A percentile compares a stretch with the other conserved stretches of the same genome.
Conservation (phyloP, 2,113 vertebrate species). For the Calidris pygmaea region DNA sequence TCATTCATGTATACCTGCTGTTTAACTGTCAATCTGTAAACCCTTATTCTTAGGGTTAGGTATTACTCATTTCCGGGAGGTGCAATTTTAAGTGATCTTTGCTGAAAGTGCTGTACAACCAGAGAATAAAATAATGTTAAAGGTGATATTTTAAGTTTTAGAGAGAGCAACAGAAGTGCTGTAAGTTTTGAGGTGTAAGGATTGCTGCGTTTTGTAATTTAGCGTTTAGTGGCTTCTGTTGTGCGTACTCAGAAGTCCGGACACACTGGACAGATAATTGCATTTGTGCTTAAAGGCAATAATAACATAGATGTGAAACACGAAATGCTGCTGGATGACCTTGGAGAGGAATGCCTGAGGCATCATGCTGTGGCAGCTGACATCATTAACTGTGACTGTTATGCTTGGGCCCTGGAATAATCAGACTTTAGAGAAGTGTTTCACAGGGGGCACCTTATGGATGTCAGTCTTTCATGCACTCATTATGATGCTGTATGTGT, state of each 20-base stretch:
- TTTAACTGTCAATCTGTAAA: background rate
- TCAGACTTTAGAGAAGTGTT: conserved; percentile 61
- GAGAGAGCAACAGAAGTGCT: background rate
- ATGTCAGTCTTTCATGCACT: conserved; percentile 63
- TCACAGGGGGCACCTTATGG: conserved; percentile 63
- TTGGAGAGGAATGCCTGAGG: conserved; percentile 73
- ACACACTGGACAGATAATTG: conserved; percentile 71
- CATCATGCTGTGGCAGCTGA: conserved; percentile 57
- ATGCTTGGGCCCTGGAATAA: conserved; percentile 55
- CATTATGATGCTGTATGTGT: conserved; percentile 71
- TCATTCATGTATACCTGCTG: background rate
- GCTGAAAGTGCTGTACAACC: background rate
- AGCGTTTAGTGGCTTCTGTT: conserved; percentile 21
- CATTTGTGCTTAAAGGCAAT: conserved; percentile 70
- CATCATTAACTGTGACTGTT: conserved; percentile 57
- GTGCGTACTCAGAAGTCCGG: conserved; percentile 46
- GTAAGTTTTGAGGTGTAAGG: background rate
- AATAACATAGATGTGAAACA: conserved; percentile 70
- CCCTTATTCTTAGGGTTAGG: background rate
- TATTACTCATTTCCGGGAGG: background rate
- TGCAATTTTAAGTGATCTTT: background rate
- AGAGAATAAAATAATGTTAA: background rate
- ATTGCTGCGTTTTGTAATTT: background rate
- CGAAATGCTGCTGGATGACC: conserved; percentile 75
- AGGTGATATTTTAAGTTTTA: background rate